phyloP scores from a whole-genome alignment of 2,888 invertebrate genomes.

The Dasysyrphus tricinctus region DNA sequence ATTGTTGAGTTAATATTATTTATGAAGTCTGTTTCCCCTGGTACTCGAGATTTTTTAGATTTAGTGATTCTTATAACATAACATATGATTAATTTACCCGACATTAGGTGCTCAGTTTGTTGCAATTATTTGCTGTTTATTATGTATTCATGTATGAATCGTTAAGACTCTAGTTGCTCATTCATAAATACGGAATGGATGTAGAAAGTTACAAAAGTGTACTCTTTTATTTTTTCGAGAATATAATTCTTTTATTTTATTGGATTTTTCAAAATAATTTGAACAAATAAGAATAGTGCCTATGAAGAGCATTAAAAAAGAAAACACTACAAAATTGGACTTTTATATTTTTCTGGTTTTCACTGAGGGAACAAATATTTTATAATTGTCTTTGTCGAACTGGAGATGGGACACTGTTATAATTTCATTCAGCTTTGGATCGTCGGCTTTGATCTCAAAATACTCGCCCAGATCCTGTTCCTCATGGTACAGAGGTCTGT shows the following conservation, averaged over 20 bases:
- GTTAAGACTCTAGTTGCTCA: too few species aligned
- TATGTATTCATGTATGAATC: too few species aligned
- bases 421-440: conserved; percentile 80
- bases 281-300: not conserved
- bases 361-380: conserved; percentile 80
- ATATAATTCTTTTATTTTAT: conserved; percentile 46
- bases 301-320: not conserved
- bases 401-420: conserved; percentile 80
- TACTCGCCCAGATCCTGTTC: conserved; percentile 83
- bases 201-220: not conserved
- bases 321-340: not conserved
- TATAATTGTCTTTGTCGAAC: conserved; percentile 81
- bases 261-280: conserved; percentile 52
- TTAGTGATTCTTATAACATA: too few species aligned
- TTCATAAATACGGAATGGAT: too few species aligned
- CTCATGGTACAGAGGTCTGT: conserved; percentile 80
- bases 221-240: not conserved
- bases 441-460: conserved; percentile 81
- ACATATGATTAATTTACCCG: too few species aligned
- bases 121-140: too few species aligned
- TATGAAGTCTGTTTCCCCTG: too few species aligned
- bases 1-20: too few species aligned
- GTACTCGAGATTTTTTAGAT: too few species aligned
- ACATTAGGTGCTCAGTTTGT: too few species aligned
- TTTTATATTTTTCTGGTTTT: not conserved